phyloP scores from a whole-genome alignment of 2,113 vertebrate species.

The Heloderma charlesbogerti region DNA sequence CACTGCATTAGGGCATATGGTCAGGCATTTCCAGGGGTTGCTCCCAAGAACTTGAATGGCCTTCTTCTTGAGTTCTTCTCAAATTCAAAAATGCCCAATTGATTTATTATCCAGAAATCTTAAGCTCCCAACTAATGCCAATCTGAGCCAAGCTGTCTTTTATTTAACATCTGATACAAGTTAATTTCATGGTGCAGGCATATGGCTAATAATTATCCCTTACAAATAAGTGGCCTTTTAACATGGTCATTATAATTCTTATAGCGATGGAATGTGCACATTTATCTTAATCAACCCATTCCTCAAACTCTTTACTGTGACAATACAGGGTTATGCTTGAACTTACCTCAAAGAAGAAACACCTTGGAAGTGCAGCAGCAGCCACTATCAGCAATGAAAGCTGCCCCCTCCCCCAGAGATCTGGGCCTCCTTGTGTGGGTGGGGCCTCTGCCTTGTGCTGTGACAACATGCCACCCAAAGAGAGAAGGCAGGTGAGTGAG shows the following conservation, averaged over 20 bases:
- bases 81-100: neutral
- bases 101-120: neutral
- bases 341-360: neutral
- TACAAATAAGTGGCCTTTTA: slow-evolving; percentile 18
- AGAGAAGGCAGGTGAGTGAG: neutral
- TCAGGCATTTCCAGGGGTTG: neutral
- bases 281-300: slow-evolving; percentile 25
- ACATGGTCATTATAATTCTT: neutral
- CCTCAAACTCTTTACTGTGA: neutral
- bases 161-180: slow-evolving; percentile 32
- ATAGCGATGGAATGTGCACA: neutral
- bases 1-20: neutral
- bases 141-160: neutral
- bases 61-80: neutral
- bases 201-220: slow-evolving; percentile 15
- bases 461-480: neutral
- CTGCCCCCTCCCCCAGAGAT: neutral
- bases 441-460: no score
- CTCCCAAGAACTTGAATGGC: neutral
- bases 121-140: slow-evolving; percentile 7
- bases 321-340: neutral
- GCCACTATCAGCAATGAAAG: neutral
- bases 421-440: neutral
- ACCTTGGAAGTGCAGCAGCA: neutral
- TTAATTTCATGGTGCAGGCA: slow-evolving; percentile 17